phyloP scores from a whole-genome alignment of 2,113 vertebrate species.

The Alces alces region DNA sequence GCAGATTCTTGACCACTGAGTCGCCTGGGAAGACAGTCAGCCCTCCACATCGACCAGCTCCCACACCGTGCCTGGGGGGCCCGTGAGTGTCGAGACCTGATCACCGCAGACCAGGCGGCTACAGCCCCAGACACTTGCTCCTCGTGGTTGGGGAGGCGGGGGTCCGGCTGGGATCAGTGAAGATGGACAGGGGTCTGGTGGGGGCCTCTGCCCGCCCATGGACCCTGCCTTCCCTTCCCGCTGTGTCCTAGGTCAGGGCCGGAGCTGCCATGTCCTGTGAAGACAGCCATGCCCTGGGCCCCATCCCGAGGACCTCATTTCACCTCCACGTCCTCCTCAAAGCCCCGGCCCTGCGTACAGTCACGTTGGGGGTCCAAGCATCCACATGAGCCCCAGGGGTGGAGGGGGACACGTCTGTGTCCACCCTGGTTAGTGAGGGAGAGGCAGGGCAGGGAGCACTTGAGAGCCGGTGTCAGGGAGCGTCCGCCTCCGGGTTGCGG shows the following conservation, averaged over 20 bases:
- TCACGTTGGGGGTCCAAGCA: background rate
- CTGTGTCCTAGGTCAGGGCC: accelerated
- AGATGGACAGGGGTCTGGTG: accelerated
- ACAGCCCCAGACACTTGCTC: background rate
- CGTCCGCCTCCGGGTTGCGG: background rate
- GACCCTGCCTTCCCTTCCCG: accelerated
- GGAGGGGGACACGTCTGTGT: background rate
- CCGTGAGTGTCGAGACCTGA: accelerated
- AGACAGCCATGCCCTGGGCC: background rate
- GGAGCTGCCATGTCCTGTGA: background rate
- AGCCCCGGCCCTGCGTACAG: background rate
- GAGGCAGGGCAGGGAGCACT: background rate
- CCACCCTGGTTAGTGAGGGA: background rate
- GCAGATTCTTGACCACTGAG: background rate
- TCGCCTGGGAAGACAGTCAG: background rate
- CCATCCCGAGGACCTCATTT: background rate
- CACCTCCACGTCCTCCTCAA: background rate
- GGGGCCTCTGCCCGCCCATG: background rate
- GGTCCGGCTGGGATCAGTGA: background rate
- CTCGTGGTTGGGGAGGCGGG: background rate
- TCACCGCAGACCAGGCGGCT: background rate
- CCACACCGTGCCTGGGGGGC: accelerated
- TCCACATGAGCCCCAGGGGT: background rate
- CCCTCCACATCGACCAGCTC: background rate
- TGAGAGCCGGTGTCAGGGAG: background rate